Percentiles rank a stretch among this genome's conserved stretches.
Evolutionary conservation across 2,113 vertebrate species (phyloP).

Genomic region (Xenopus borealis): DNA sequence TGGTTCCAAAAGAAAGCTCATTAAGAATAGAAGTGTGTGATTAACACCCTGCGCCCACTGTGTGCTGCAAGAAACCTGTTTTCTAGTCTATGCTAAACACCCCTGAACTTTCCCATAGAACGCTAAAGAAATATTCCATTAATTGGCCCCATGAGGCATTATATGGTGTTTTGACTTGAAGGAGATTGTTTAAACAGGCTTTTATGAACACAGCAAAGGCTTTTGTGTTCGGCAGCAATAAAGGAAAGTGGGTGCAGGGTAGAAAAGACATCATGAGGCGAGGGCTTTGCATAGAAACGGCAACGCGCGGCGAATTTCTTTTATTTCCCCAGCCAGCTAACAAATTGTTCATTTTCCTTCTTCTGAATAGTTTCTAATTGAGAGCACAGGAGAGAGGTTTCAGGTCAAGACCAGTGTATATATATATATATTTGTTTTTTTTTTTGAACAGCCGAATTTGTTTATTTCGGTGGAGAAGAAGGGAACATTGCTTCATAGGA

Average conservation of each 20-base stretch:
- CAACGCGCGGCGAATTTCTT: conserved; percentile 1
- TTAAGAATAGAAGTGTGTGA: conserved; percentile 22
- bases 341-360: conserved; percentile 33
- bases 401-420: conserved; percentile 3
- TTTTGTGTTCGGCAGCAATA: conserved; percentile 17
- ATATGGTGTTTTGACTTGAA: conserved; percentile 39
- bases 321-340: conserved; percentile 9
- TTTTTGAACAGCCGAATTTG: not conserved
- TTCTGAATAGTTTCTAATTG: conserved; percentile 34
- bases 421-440: no score
- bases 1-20: conserved; percentile 4
- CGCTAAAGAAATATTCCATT: conserved; percentile 39
- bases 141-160: conserved; percentile 43
- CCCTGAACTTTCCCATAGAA: conserved; percentile 30
- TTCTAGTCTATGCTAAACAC: conserved; percentile 28
- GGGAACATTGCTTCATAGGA: not conserved
- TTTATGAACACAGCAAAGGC: conserved; percentile 17
- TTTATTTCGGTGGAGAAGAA: conserved; percentile 15
- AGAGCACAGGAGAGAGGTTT: conserved; percentile 7
- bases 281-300: not conserved
- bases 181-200: conserved; percentile 39
- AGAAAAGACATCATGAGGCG: conserved; percentile 29
- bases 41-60: conserved; percentile 19
- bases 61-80: conserved; percentile 17
- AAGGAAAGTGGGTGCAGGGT: conserved; percentile 4